Evolutionary conservation across 1,140 invertebrate species (phyloP), one percentile per base, ranked within the genome.

Genomic region (Nephotettix cincticeps): DNA sequence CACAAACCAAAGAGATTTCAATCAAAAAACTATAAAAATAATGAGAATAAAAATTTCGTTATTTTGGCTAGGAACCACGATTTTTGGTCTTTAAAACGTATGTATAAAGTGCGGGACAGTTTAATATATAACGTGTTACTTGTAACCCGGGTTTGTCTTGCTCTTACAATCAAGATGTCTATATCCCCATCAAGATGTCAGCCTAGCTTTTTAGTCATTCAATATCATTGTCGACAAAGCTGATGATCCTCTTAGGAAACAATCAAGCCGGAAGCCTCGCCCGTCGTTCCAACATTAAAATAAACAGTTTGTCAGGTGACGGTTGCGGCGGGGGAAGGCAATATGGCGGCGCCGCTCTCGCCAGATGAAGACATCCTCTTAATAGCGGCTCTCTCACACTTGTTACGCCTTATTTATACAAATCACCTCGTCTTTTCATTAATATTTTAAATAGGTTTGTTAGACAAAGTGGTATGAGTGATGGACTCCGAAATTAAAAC

Each of bases 351-450:
- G 47, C 47, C 47, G 47, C 47, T 11, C 47, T n/a, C 47, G 14
- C 47, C 4, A 19, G 47, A 51, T 51, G 47, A 51, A 51, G 47
- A 51, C 47, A 51, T 51, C 47, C 36, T 40, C 17, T 17, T 51
- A 51, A 51, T 51, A 51, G 47, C 47, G n/a, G 14, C 47, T 51
- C 21, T 17, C 36, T 51, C 47, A 51, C 47, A 51, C 47, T 51
- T 51, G 47, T 51, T 51, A 51, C 21, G 47, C 47, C 47, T 51
- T 51, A 51, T 51, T 51, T 51, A 51, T 51, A 51, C 47, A 51
- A 51, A 51, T 51, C 47, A 21, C 47, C 32, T 36, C 47, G 47
- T 51, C 47, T 51, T 51, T 51, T 51, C 47, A 51, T 51, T 51
- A 51, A 51, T 51, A 51, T 51, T 51, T 51, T 51, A 19, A 51